Conservation (phyloP, 2,113 vertebrate genomes). For the Sapajus apella region DNA sequence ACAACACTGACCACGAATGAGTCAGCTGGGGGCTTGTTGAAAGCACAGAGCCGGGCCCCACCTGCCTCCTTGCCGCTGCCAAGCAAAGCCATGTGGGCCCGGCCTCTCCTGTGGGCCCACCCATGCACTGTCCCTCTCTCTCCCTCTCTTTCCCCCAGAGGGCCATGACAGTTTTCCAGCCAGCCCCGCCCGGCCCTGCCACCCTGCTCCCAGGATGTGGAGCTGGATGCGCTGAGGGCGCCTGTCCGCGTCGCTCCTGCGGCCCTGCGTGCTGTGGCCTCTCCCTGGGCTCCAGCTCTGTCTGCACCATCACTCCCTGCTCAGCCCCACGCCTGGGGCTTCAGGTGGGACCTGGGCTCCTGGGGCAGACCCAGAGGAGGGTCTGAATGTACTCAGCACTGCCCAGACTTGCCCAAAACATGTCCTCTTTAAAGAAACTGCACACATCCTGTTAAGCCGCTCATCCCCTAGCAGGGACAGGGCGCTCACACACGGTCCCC, state of each 20-base stretch:
- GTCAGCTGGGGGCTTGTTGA: not conserved
- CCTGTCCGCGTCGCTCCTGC: not conserved
- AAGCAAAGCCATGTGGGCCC: not conserved
- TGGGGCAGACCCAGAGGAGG: not conserved
- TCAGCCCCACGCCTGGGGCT: not conserved
- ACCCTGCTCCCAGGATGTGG: not conserved
- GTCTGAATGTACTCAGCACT: too few relatives aligned
- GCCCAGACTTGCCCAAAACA: not conserved
- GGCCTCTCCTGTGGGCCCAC: not conserved
- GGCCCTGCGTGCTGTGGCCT: not conserved
- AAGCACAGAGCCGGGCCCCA: too few relatives aligned
- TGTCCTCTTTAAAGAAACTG: not conserved
- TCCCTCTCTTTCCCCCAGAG: not conserved
- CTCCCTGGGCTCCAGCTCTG: not conserved
- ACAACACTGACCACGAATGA: too few relatives aligned
- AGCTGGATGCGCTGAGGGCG: too few relatives aligned
- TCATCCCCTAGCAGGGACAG: too few relatives aligned
- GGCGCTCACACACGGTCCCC: not conserved
- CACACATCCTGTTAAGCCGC: too few relatives aligned
- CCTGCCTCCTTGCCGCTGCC: accelerated
- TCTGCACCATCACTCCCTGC: not conserved
- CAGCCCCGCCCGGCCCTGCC: not conserved
- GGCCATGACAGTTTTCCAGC: not conserved
- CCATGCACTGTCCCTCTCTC: not conserved
- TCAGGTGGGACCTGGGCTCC: not conserved